These are phyloP conservation scores for Onthophagus taurus DNA, from an alignment of 1,140 invertebrate genomes.

Conservation along the genomic window DNA sequence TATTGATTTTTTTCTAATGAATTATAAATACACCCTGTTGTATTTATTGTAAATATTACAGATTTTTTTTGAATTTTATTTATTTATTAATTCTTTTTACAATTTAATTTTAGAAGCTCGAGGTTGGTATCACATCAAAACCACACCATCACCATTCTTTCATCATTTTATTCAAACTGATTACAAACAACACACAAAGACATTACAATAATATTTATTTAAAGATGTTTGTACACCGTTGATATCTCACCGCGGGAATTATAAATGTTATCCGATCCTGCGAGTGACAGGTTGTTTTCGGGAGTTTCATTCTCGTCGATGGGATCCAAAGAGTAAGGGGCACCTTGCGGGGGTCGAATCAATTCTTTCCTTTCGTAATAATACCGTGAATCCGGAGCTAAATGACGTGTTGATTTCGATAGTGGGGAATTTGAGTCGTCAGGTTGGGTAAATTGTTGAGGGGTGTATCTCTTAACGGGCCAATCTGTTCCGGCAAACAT, in stretches of 20 bases:
- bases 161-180: too few species aligned
- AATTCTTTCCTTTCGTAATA: constrained; percentile 48
- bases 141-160: too few species aligned
- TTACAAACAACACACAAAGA: too few species aligned
- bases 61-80: too few species aligned
- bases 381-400: constrained; percentile 58
- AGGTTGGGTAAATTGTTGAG: constrained; percentile 69
- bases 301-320: constrained; percentile 19
- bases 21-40: too few species aligned
- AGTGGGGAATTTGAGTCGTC: constrained; percentile 63
- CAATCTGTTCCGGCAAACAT: constrained; percentile 55
- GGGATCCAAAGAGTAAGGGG: constrained; percentile 21
- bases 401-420: constrained; percentile 72
- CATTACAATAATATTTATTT: too few species aligned
- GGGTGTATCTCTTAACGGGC: constrained; percentile 61
- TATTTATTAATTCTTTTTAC: too few species aligned
- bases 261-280: constrained; percentile 24
- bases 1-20: too few species aligned
- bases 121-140: too few species aligned
- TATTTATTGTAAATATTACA: too few species aligned
- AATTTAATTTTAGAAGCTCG: too few species aligned
- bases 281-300: constrained; percentile 21
- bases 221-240: too few species aligned
- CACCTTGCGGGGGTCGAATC: constrained; percentile 43
- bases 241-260: constrained; percentile 27